Conservation (phyloP, 2,113 vertebrate genomes). For the Dicentrarchus labrax region DNA sequence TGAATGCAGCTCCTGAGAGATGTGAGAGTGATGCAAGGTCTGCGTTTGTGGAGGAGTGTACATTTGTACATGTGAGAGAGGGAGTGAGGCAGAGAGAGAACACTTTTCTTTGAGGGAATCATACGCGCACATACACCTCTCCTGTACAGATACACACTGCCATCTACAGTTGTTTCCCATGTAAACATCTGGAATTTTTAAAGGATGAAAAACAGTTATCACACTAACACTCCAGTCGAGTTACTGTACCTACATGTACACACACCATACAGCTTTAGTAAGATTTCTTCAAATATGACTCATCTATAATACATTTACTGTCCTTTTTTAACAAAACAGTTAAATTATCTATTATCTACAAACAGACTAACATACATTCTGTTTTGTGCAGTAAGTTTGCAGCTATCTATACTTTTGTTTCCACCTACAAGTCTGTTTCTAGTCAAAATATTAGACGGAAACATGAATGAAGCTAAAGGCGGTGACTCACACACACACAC, state of each 20-base stretch:
- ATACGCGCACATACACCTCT: neutral
- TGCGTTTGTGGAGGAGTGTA: neutral
- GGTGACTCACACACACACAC: neutral
- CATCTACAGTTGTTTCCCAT: neutral
- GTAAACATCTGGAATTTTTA: neutral
- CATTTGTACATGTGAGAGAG: neutral
- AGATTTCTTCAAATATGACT: neutral
- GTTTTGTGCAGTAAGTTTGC: neutral
- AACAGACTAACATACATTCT: neutral
- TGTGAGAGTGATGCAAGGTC: neutral
- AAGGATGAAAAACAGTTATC: neutral
- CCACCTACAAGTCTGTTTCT: neutral
- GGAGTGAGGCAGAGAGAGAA: neutral
- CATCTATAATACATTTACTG: neutral
- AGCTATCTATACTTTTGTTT: neutral
- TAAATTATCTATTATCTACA: neutral
- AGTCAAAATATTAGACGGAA: neutral
- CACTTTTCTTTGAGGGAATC: neutral
- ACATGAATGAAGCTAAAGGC: neutral
- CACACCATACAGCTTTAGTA: neutral
- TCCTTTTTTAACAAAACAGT: too few relatives aligned
- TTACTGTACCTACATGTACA: neutral
- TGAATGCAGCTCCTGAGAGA: neutral
- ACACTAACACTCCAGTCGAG: neutral
- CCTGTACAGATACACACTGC: slow-evolving; percentile 24